Percentiles rank a stretch among this genome's conserved stretches.
These are phyloP conservation scores for Propithecus perrieri DNA, from an alignment of 2,797 vertebrate species.

Conservation along the genomic window DNA sequence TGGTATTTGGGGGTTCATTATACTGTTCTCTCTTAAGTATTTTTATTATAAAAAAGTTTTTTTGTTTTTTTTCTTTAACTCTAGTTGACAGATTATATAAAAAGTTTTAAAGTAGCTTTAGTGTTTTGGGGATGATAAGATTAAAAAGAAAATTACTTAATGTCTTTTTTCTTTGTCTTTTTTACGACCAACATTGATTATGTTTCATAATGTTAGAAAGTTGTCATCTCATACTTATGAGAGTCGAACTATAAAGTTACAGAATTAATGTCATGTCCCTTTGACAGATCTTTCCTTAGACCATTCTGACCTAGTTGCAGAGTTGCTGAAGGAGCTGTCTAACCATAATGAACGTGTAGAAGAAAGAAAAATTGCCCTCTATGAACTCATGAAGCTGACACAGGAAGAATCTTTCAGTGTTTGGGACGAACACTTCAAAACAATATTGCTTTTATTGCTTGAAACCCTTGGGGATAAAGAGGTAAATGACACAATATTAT, in stretches of 20 bases:
- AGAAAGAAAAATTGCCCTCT: constrained; percentile 95
- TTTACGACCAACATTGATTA: background rate
- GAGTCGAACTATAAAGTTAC: background rate
- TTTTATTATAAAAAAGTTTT: background rate
- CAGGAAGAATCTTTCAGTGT: constrained; percentile 95
- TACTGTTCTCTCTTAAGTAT: background rate
- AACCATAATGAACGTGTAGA: constrained; percentile 97
- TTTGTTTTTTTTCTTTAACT: background rate
- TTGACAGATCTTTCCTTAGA: constrained; percentile 91
- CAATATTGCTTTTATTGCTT: constrained; percentile 95
- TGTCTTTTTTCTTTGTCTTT: background rate
- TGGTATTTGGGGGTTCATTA: background rate
- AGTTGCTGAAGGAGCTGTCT: constrained; percentile 96
- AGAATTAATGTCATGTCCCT: background rate
- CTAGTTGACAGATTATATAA: background rate
- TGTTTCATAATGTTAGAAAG: background rate
- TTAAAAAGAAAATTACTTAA: constrained; percentile 17
- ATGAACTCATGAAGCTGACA: constrained; percentile 95
- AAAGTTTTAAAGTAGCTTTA: background rate
- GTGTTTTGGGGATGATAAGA: constrained; percentile 10
- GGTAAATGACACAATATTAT: constrained; percentile 83
- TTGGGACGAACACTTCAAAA: constrained; percentile 99
- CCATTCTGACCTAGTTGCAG: constrained; percentile 96
- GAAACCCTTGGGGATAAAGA: constrained; percentile 98
- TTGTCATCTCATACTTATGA: background rate